Evolutionary conservation across 2,888 invertebrate species (phyloP).

Genomic region (Hypercompe scribonia): DNA sequence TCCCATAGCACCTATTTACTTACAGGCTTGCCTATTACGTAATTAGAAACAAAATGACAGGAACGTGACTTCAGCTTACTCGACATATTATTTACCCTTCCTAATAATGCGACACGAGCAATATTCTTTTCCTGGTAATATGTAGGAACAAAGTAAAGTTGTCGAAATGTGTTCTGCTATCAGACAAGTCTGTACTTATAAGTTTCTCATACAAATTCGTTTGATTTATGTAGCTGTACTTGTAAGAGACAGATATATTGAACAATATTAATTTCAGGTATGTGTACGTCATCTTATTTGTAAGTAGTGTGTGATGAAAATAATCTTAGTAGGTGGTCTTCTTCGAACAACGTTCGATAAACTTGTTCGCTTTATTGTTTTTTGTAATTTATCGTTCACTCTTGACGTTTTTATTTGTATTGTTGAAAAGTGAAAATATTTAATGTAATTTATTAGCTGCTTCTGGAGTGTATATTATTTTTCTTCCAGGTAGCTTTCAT

Average conservation of each 20-base stretch:
- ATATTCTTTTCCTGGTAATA: neutral
- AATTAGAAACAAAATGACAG: too few relatives aligned
- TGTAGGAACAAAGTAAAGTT: neutral
- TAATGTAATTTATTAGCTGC: conserved; percentile 9
- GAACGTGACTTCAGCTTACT: too few relatives aligned
- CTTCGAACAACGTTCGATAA: conserved; percentile 35
- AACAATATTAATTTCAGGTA: neutral
- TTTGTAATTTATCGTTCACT: conserved; percentile 42
- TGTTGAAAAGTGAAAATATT: conserved; percentile 26
- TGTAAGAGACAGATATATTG: neutral
- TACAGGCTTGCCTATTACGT: too few relatives aligned
- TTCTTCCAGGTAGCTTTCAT: neutral
- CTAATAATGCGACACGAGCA: neutral
- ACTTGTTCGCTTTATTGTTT: conserved; percentile 37
- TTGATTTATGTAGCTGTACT: neutral
- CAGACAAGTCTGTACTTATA: neutral
- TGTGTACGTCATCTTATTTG: neutral
- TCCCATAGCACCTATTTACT: too few relatives aligned
- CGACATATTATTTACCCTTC: too few relatives aligned
- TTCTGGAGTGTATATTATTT: neutral
- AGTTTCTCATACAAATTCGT: neutral
- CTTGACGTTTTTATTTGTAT: conserved; percentile 40
- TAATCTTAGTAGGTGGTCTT: conserved; percentile 59
- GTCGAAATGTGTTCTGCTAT: neutral
- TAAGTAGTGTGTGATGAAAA: conserved; percentile 27